Conservation (phyloP, 2,113 vertebrate genomes). For the Trematocara variabile region DNA sequence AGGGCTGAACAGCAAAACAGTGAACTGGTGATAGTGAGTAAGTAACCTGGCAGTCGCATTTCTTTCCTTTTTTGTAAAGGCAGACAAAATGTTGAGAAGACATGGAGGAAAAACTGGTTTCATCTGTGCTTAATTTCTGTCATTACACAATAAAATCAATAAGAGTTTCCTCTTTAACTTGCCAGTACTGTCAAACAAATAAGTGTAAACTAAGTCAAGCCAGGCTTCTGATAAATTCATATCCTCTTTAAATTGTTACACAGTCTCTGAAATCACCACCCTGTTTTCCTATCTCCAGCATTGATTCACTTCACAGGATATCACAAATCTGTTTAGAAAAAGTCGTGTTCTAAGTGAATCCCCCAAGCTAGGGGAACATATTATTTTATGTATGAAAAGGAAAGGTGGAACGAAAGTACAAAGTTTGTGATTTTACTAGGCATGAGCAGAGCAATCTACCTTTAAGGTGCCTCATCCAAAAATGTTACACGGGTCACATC, state of each 20-base stretch:
- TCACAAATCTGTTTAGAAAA: not conserved
- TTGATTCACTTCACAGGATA: not conserved
- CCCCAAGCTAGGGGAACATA: not conserved
- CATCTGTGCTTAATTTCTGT: not conserved
- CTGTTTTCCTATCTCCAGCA: not conserved
- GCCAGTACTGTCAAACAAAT: not conserved
- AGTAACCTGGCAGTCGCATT: not conserved
- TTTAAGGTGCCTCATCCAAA: not conserved
- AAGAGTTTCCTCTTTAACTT: not conserved
- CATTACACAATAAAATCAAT: not conserved
- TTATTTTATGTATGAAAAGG: not conserved
- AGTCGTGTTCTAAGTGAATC: not conserved
- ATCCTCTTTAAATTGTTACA: not conserved
- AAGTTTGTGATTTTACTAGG: not conserved
- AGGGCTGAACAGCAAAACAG: not conserved
- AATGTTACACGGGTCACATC: not conserved
- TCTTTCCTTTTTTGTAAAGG: not conserved
- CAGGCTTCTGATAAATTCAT: not conserved
- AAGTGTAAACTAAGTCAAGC: not conserved
- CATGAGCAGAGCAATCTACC: not conserved
- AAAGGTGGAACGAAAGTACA: not conserved
- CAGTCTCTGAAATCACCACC: not conserved
- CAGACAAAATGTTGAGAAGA: accelerated
- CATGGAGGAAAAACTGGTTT: not conserved
- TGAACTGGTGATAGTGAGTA: not conserved